Evolutionary conservation across 2,113 vertebrate genomes (phyloP), one percentile per base, ranked within the genome.

Genomic region (Felis chaus): DNA sequence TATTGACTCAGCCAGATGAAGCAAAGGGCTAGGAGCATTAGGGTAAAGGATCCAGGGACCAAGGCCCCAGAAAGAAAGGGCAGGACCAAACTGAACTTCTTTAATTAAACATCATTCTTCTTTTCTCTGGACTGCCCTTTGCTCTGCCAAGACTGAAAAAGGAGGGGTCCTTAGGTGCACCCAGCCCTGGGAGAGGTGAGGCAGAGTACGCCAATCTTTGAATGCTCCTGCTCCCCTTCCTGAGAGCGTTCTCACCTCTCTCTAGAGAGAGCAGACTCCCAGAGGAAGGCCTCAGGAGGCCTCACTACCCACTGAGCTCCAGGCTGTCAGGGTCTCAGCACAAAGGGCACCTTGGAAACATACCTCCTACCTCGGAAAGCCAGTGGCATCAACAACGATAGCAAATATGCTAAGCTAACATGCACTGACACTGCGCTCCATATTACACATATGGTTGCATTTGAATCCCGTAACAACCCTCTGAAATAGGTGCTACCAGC

Each of bases 271-370:
- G 25, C 45, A 78, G 71, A 79, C 73, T 50, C 95, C 83, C 14
- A 15, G 23, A 85, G 90, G 61, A 79, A 18, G 1, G 45, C 85
- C 76, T 91, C 12, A 50, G 69, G 93, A 66, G 85, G 53, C n/a
- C 89, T 92, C 86, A 91, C 48, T 69, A 45, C 82, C 95, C 89
- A 89, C 78, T 93, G 78, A 82, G 71, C 69, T 73, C 78, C 69
- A 25, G 13, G 27, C 48, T 45, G 61, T 41, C 65, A 84, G 33
- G 80, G 27, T 96, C 61, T 85, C 50, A 33, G 86, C n/a, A 65
- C 29, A 86, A 90, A 93, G 63, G 61, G 74, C 31, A 23, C n/a
- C 55, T 45, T 45, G 45, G 45, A 45, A 45, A 45, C 45, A 45
- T 9, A 45, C 84, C 78, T 66, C 48, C 2, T 29, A 79, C 83